Evolutionary conservation across 2,113 vertebrate genomes (phyloP).

Genomic region (Callithrix jacchus): DNA sequence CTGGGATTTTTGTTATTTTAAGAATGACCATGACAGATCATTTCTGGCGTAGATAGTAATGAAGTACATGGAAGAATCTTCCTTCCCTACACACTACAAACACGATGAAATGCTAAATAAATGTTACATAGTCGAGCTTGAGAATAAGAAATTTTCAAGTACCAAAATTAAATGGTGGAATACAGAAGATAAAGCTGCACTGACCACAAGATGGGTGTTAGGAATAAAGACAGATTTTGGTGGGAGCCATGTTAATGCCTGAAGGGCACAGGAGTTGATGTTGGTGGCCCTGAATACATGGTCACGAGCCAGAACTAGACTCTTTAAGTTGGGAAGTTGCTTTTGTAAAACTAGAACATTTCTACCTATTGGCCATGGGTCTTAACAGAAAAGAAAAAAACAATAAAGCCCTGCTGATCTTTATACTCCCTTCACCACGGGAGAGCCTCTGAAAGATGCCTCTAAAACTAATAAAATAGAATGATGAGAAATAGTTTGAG

Average conservation of each 20-base stretch:
- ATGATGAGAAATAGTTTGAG: background rate
- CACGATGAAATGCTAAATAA: background rate
- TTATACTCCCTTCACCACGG: background rate
- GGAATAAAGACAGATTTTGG: background rate
- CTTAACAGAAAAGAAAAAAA: conserved; percentile 40
- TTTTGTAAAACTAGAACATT: background rate
- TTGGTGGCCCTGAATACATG: background rate
- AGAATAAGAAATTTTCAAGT: background rate
- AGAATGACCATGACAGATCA: background rate
- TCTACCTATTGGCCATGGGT: background rate
- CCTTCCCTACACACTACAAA: background rate
- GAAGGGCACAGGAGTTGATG: background rate
- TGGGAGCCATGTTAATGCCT: background rate
- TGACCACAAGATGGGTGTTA: background rate
- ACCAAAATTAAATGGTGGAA: background rate
- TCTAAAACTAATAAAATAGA: background rate
- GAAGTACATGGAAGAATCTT: background rate
- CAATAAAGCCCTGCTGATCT: background rate
- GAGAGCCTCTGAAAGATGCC: background rate
- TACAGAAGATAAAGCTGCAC: background rate
- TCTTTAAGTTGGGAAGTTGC: background rate
- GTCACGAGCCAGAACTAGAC: background rate
- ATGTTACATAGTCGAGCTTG: background rate
- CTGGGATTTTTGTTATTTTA: background rate
- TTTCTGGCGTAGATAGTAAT: background rate